Conservation (phyloP, 1,140 invertebrate genomes). For the Nebria ingens region DNA sequence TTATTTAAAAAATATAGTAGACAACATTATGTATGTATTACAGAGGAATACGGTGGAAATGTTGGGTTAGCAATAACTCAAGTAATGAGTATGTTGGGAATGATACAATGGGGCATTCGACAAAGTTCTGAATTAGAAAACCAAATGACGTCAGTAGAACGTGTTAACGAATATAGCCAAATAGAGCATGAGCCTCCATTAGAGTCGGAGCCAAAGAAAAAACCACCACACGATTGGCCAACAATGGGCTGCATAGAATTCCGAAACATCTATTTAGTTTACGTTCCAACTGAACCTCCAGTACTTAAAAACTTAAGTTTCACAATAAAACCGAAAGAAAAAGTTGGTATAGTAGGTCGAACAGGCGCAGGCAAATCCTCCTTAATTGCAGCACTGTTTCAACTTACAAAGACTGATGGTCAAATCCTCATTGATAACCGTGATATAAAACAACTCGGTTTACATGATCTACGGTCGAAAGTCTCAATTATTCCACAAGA, state of each 20-base stretch:
- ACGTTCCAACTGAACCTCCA: constrained; percentile 35
- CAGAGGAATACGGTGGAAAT: constrained; percentile 33
- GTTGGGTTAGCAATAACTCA: constrained; percentile 48
- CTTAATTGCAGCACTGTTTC: constrained; percentile 56
- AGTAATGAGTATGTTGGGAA: constrained; percentile 42
- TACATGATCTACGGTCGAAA: constrained; percentile 49
- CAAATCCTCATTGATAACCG: constrained; percentile 47
- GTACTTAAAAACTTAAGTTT: constrained; percentile 47
- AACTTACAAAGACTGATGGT: constrained; percentile 56
- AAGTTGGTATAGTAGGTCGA: constrained; percentile 61
- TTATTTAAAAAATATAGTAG: too few species aligned
- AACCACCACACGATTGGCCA: constrained; percentile 52
- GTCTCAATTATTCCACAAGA: constrained; percentile 65
- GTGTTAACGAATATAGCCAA: constrained; percentile 36
- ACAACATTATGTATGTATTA: too few species aligned
- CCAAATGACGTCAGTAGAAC: constrained; percentile 54
- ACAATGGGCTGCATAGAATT: constrained; percentile 52
- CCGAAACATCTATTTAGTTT: constrained; percentile 41
- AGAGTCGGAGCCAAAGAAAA: constrained; percentile 17
- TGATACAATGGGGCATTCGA: constrained; percentile 64
- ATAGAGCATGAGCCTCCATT: constrained; percentile 39
- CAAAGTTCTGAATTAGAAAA: constrained; percentile 65
- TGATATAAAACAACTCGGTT: constrained; percentile 33
- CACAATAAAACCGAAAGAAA: constrained; percentile 45
- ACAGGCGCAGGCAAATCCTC: constrained; percentile 71